Percentiles rank a stretch among this genome's conserved stretches.
Evolutionary conservation across 2,797 vertebrate genomes (phyloP).

Genomic region (Darevskia mixta): DNA sequence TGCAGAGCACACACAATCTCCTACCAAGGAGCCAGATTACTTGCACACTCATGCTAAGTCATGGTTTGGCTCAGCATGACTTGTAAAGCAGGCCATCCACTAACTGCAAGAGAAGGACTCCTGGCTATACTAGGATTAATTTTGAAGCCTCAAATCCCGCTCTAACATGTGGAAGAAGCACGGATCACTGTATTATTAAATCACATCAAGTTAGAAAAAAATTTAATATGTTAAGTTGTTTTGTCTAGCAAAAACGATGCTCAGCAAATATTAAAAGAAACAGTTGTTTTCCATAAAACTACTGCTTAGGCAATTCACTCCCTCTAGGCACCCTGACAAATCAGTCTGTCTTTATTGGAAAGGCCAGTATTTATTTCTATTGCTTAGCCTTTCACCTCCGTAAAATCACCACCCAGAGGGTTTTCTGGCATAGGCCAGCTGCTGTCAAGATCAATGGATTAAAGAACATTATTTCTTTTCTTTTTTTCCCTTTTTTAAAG

Average conservation of each 20-base stretch:
- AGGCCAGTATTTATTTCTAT: conserved; percentile 30
- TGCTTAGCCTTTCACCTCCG: conserved; percentile 57
- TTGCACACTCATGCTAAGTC: too few relatives aligned
- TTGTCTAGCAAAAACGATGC: not conserved
- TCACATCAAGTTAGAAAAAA: not conserved
- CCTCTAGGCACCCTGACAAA: conserved; percentile 37
- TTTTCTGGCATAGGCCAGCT: conserved; percentile 49
- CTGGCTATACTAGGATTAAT: not conserved
- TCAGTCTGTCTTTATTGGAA: conserved; percentile 28
- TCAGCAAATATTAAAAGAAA: conserved; percentile 1
- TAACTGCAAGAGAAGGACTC: not conserved
- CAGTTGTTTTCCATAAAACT: conserved; percentile 27
- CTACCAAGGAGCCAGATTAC: too few relatives aligned
- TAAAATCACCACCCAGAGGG: conserved; percentile 38
- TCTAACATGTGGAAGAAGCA: not conserved
- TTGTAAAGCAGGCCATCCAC: too few relatives aligned
- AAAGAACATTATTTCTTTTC: conserved; percentile 30
- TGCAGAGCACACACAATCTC: too few relatives aligned
- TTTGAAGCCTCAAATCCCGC: not conserved
- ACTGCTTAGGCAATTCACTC: conserved; percentile 18
- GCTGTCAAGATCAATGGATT: conserved; percentile 23
- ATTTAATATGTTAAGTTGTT: not conserved
- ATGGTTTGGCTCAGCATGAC: too few relatives aligned
- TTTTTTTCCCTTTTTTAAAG: not conserved
- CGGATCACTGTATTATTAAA: not conserved